Percentiles rank a stretch among this genome's conserved stretches.
Conservation (phyloP, 1,140 invertebrate species). For the Drosophila nebulosa region DNA sequence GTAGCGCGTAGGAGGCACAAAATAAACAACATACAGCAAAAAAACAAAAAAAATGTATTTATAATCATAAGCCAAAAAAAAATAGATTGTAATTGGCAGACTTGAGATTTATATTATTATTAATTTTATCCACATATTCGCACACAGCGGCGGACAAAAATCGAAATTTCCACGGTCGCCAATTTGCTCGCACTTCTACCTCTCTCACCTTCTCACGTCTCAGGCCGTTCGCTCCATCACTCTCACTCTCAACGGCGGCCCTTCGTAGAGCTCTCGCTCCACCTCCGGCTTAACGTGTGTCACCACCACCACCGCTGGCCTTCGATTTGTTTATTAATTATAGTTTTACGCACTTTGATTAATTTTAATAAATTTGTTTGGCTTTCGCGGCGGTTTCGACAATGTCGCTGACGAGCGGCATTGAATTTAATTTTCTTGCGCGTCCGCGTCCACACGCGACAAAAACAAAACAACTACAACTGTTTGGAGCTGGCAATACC, state of each 20-base stretch:
- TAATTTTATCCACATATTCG: constrained; percentile 21
- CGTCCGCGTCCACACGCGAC: background rate
- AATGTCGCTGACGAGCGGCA: background rate
- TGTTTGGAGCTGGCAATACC: too few relatives aligned
- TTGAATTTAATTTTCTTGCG: background rate
- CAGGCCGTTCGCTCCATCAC: background rate
- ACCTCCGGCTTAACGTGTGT: background rate
- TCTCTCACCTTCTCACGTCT: background rate
- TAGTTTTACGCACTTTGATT: background rate
- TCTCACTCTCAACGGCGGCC: background rate
- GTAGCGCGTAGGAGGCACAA: constrained; percentile 18
- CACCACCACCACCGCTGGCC: background rate
- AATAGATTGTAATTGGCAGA: constrained; percentile 22
- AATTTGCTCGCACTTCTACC: constrained; percentile 2
- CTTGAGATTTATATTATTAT: constrained; percentile 8
- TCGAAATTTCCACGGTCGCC: constrained; percentile 68
- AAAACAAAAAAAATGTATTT: constrained; percentile 17
- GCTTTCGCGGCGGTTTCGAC: background rate
- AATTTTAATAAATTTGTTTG: background rate
- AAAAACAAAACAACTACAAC: background rate
- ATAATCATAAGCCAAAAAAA: constrained; percentile 25
- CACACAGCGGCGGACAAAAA: constrained; percentile 46
- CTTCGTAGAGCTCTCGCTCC: background rate
- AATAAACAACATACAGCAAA: constrained; percentile 15
- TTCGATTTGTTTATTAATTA: background rate